Evolutionary conservation across 2,888 invertebrate species (phyloP), one percentile per base, ranked within the genome.

Genomic region (Drosophila nr. fundita): DNA sequence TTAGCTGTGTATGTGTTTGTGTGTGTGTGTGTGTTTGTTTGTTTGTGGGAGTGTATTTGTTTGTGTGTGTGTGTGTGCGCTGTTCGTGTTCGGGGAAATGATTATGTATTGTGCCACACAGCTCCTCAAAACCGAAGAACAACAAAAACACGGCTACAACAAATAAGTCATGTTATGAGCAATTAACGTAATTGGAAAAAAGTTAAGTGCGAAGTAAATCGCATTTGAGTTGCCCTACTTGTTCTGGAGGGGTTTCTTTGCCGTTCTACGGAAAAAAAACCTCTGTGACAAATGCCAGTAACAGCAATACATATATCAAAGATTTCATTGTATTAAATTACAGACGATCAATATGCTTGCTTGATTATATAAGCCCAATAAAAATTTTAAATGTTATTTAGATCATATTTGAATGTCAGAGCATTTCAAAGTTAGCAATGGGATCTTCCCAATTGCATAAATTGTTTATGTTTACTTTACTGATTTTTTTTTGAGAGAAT

Each of bases 101-200:
- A 76, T 87, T 85, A 69, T 68, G 60, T 73, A 71, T 83, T 87
- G 82, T 75, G 88, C 72, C 88, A 73, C 78, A 82, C 49, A 83
- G 69, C 72, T 74, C 63, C 74, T 64, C 72, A 49, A 64, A 57
- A 55, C 49, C 52, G 18, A 86, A 81, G 76, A 68, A 64, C 54
- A 82, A 71, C 66, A 71, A 74, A 45, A 45, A 45, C 45, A 21
- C 13, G 13, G 21, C 42, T 5, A 48, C 48, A 86, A 82, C 68
- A 76, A 81, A 78, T 83, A 76, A 73, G 89, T 83, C 84, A 77
- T 87, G 80, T 87, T 85, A 79, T 82, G 84, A 87, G 76, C 85
- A 84, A 85, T 89, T 87, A 82, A 78, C 89, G 87, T 85, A 87
- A 89, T 85, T 85, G 85, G 73, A 89, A 85, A 87, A 80, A 69